Base-by-base conservation (phyloP, 2,113 vertebrate species). In the Mobula birostris region DNA sequence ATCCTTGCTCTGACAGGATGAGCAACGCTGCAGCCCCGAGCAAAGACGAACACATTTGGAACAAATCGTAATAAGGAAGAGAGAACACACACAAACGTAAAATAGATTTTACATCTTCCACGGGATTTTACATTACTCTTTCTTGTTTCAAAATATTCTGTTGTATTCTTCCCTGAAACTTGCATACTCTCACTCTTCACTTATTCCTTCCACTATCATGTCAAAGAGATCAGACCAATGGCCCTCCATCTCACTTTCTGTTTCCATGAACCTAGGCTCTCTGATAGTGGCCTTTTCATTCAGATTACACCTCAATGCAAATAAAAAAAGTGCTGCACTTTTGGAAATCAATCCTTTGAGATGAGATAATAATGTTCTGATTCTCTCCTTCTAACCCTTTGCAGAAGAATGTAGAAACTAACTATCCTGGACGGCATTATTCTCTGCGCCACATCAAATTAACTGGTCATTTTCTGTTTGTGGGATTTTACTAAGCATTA, bases 11-110 rank as follows among this genome's bases (percentile, higher is more conserved):
- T 97, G 94, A 93, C 91, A 93, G 91, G 68, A 72, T 0, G 97
- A 97, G 97, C 98, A 98, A 85, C 96, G 97, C 95, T 98, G 97
- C 0, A 96, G 97, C 88, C 96, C 96, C 0, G 97, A 97, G 0
- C 97, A 96, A 0, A 96, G 97, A 97, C 2, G 97, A 97, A 12
- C 97, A 97, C 0, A 97, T 96, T 24, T 94, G 96, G 19, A 98
- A 96, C 94, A 98, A 96, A 56, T 96, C 96, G 88, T 96, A 94
- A 95, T 97, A 2, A 74, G 32, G 24, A 93, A 56, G 15, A 74
- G 40, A 5, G 21, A 93, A 74, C 27, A 72, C 15, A 93, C 21
- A 72, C 14, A 11, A 72, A 21, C 40, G 48, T 14, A 93, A 48
- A 93, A 56, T 1, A 0, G 4, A 48, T 27, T 90, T 93, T 48